Conservation (phyloP, 2,797 vertebrate species). For the Paratrypauchen microcephalus region DNA sequence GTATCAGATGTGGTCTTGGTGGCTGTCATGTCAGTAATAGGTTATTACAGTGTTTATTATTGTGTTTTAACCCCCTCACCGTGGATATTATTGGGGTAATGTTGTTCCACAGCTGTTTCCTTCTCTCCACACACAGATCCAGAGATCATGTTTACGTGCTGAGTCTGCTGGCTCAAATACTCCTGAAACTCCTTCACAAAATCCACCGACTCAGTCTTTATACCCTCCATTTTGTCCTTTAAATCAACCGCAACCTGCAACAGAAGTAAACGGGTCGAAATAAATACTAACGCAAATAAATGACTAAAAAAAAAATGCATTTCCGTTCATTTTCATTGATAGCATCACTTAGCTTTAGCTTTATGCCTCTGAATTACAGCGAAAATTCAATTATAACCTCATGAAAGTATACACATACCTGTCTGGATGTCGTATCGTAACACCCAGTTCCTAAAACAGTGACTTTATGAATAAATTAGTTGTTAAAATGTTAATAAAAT, state of each 20-base stretch:
- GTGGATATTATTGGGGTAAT: conserved; percentile 51
- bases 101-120: conserved; percentile 72
- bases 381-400: neutral
- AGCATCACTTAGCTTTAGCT: conserved; percentile 6
- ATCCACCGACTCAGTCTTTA: conserved; percentile 95
- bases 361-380: neutral
- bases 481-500: neutral
- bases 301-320: neutral
- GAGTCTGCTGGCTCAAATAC: conserved; percentile 96
- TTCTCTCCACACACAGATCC: conserved; percentile 93
- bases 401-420: neutral
- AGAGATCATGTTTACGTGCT: conserved; percentile 99
- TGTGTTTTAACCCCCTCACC: neutral
- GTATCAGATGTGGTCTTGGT: too few species aligned
- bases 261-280: neutral
- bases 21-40: too few species aligned
- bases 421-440: neutral
- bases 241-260: conserved; percentile 2
- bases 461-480: neutral
- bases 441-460: neutral
- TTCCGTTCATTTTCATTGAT: neutral
- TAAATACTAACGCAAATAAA: neutral
- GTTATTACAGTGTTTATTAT: neutral
- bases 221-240: conserved; percentile 84
- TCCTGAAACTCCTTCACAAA: conserved; percentile 99